These are phyloP conservation scores for Meloidogyne chitwoodi DNA, from an alignment of 1,140 invertebrate species.

Conservation along the genomic window DNA sequence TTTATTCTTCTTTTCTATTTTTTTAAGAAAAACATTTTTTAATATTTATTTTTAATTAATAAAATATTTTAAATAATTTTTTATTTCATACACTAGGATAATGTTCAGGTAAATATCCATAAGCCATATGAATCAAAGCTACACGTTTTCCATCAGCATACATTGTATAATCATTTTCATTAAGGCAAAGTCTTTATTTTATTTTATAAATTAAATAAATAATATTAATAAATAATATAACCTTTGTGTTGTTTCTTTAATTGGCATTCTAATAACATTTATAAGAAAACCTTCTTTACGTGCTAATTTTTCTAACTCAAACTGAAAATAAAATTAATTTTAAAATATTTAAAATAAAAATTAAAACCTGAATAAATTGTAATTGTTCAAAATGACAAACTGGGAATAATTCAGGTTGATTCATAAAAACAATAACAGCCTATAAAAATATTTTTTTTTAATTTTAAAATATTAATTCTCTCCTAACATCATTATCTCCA, in stretches of 20 bases:
- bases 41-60: too few species aligned
- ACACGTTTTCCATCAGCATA: slow-evolving; percentile 68
- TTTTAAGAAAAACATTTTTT: too few species aligned
- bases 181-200: slow-evolving; percentile 28
- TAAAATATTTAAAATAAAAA: not conserved
- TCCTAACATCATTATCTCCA: not conserved
- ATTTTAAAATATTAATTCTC: not conserved
- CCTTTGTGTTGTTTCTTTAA: slow-evolving; percentile 64
- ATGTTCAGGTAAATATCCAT: slow-evolving; percentile 81
- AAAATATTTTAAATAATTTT: slow-evolving; percentile 1
- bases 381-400: slow-evolving; percentile 20
- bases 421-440: slow-evolving; percentile 76
- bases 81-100: slow-evolving; percentile 65
- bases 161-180: slow-evolving; percentile 56
- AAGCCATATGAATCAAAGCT: slow-evolving; percentile 84
- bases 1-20: too few species aligned
- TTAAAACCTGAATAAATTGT: slow-evolving; percentile 5
- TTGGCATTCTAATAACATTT: slow-evolving; percentile 70
- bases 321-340: slow-evolving; percentile 66
- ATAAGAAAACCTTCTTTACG: slow-evolving; percentile 62
- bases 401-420: slow-evolving; percentile 18
- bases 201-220: not conserved
- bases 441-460: slow-evolving; percentile 57
- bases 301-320: slow-evolving; percentile 68
- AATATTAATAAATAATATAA: slow-evolving; percentile 9